Evolutionary conservation across 2,888 invertebrate species (phyloP).

Genomic region (Microchrysa polita): DNA sequence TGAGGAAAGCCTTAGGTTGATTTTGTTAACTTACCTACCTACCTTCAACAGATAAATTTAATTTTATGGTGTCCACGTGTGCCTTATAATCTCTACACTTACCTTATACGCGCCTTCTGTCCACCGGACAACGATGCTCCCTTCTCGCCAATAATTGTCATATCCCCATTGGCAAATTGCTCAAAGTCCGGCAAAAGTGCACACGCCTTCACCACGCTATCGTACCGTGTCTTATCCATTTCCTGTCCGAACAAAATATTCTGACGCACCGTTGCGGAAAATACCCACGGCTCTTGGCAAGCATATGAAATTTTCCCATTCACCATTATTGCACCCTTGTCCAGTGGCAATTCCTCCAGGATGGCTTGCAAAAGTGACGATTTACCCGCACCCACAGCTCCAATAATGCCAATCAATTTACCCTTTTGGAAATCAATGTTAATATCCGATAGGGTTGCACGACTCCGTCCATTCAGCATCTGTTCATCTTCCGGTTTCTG

Average conservation of each 20-base stretch:
- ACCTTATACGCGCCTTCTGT: slow-evolving; percentile 72
- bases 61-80: too few species aligned
- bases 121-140: slow-evolving; percentile 73
- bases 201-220: slow-evolving; percentile 62
- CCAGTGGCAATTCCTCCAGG: slow-evolving; percentile 75
- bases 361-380: slow-evolving; percentile 74
- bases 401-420: slow-evolving; percentile 75
- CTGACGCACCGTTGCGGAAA: slow-evolving; percentile 78
- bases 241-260: slow-evolving; percentile 82
- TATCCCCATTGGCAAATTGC: slow-evolving; percentile 68
- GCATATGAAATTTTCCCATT: slow-evolving; percentile 77
- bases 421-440: slow-evolving; percentile 68
- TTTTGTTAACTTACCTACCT: too few species aligned
- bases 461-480: slow-evolving; percentile 14
- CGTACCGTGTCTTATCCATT: slow-evolving; percentile 59
- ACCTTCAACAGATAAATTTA: too few species aligned
- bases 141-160: slow-evolving; percentile 69
- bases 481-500: neutral
- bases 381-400: slow-evolving; percentile 81
- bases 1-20: too few species aligned
- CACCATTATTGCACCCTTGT: slow-evolving; percentile 67
- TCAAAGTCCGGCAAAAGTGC: slow-evolving; percentile 66
- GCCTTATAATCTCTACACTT: too few species aligned
- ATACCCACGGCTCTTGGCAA: slow-evolving; percentile 87
- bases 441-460: slow-evolving; percentile 66